These are phyloP conservation scores for Proales similis DNA, from an alignment of 1,140 invertebrate species.

Conservation along the genomic window DNA sequence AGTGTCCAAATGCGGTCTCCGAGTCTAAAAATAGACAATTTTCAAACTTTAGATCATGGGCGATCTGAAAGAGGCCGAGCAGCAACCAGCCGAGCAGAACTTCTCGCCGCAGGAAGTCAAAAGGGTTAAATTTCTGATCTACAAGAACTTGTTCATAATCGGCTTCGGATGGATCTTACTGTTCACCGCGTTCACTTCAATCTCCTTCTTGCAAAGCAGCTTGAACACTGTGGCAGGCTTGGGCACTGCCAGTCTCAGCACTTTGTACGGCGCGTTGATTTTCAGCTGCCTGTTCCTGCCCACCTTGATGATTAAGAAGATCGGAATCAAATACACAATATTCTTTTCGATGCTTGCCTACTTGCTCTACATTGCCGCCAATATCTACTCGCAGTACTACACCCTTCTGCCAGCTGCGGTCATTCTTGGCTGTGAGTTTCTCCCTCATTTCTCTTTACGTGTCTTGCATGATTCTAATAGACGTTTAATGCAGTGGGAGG, in stretches of 20 bases:
- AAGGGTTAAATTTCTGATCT: slow-evolving; percentile 2
- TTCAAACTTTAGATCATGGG: too few species aligned
- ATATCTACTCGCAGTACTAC: slow-evolving; percentile 73
- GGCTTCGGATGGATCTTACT: slow-evolving; percentile 22
- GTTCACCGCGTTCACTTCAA: slow-evolving; percentile 24
- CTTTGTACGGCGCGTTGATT: slow-evolving; percentile 78
- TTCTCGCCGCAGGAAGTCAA: background rate
- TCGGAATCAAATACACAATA: slow-evolving; percentile 90
- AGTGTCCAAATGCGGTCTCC: too few species aligned
- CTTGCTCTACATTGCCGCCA: slow-evolving; percentile 81
- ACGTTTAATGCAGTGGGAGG: slow-evolving; percentile 17
- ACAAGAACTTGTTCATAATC: slow-evolving; percentile 25
- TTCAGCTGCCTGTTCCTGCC: slow-evolving; percentile 86
- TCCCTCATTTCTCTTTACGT: background rate
- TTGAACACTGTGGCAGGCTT: slow-evolving; percentile 30
- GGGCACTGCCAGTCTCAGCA: slow-evolving; percentile 59
- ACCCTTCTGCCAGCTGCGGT: slow-evolving; percentile 60
- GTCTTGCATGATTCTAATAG: slow-evolving; percentile 35
- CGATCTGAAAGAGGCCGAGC: too few species aligned
- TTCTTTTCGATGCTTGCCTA: slow-evolving; percentile 83
- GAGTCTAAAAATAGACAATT: too few species aligned
- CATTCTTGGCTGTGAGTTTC: slow-evolving; percentile 59
- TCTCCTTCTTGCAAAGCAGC: slow-evolving; percentile 30
- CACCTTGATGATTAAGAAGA: slow-evolving; percentile 65
- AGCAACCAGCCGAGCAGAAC: too few species aligned